These are phyloP conservation scores for Halcyon smyrnensis DNA, from an alignment of 2,797 vertebrate genomes.

Conservation along the genomic window DNA sequence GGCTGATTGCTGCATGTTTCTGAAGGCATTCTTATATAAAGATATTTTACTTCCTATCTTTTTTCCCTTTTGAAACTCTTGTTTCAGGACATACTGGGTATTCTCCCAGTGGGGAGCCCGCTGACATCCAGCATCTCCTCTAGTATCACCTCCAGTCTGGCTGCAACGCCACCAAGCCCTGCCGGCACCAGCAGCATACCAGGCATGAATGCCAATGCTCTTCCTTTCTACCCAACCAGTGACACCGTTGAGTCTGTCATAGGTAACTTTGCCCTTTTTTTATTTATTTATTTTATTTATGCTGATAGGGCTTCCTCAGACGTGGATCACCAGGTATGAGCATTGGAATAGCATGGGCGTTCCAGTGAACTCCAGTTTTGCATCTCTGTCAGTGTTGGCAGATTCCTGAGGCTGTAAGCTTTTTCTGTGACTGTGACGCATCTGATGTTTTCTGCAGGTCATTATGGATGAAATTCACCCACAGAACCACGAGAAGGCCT, in stretches of 20 bases:
- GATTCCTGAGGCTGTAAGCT: background rate
- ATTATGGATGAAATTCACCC: conserved; percentile 36
- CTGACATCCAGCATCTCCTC: conserved; percentile 93
- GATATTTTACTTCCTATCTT: conserved; percentile 19
- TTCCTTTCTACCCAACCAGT: conserved; percentile 98
- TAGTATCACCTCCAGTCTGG: conserved; percentile 96
- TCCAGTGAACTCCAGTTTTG: conserved; percentile 27
- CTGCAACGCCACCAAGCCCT: conserved; percentile 91
- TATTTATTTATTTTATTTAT: background rate
- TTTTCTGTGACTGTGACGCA: conserved; percentile 45
- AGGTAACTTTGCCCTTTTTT: conserved; percentile 81
- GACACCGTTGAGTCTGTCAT: conserved; percentile 98
- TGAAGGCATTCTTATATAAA: background rate
- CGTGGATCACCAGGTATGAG: background rate
- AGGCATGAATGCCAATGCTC: conserved; percentile 97
- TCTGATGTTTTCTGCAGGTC: conserved; percentile 60
- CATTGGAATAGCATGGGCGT: background rate
- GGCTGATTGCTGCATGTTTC: background rate
- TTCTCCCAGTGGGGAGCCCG: conserved; percentile 94
- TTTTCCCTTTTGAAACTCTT: conserved; percentile 33
- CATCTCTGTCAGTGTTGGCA: conserved; percentile 17
- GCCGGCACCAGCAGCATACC: conserved; percentile 86
- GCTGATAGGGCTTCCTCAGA: background rate
- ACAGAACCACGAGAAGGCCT: conserved; percentile 33
- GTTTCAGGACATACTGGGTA: conserved; percentile 91